Conservation (phyloP, 2,888 invertebrate genomes). For the Lordiphosa fenestrarum region DNA sequence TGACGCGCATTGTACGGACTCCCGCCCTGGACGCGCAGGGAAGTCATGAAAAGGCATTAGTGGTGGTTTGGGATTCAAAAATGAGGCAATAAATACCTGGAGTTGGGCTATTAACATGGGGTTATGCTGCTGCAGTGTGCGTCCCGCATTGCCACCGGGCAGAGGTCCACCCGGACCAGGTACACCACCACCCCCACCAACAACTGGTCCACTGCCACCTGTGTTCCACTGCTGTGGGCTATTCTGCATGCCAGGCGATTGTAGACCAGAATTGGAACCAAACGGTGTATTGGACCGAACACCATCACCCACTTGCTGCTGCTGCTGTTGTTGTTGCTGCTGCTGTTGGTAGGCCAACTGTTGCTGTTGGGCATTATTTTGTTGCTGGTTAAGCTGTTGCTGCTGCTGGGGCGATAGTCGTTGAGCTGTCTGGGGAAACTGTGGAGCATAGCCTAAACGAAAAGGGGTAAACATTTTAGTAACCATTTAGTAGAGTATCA, state of each 20-base stretch:
- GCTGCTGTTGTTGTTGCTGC: slow-evolving; percentile 71
- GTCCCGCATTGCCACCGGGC: slow-evolving; percentile 54
- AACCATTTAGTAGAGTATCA: not conserved
- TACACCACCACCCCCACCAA: slow-evolving; percentile 46
- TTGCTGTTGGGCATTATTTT: slow-evolving; percentile 54
- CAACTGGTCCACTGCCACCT: slow-evolving; percentile 28
- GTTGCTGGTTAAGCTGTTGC: slow-evolving; percentile 64
- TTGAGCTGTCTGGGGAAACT: slow-evolving; percentile 78
- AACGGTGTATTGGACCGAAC: slow-evolving; percentile 61
- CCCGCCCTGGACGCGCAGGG: slow-evolving; percentile 65
- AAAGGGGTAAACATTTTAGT: not conserved
- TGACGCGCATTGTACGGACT: slow-evolving; percentile 77
- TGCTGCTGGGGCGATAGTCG: slow-evolving; percentile 79
- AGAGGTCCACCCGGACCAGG: slow-evolving; percentile 48
- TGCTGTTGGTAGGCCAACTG: slow-evolving; percentile 53
- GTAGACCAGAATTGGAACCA: slow-evolving; percentile 68
- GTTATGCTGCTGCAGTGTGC: slow-evolving; percentile 89
- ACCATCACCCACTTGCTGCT: slow-evolving; percentile 52
- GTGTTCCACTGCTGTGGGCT: slow-evolving; percentile 66
- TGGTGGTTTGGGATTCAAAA: not conserved
- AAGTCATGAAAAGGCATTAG: slow-evolving; percentile 37
- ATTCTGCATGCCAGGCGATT: slow-evolving; percentile 79
- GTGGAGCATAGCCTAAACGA: slow-evolving; percentile 72
- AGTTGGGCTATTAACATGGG: slow-evolving; percentile 94
- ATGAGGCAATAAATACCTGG: slow-evolving; percentile 82